These are phyloP conservation scores for Sycobia sp. DNA, from an alignment of 1,140 invertebrate genomes.

Conservation along the genomic window DNA sequence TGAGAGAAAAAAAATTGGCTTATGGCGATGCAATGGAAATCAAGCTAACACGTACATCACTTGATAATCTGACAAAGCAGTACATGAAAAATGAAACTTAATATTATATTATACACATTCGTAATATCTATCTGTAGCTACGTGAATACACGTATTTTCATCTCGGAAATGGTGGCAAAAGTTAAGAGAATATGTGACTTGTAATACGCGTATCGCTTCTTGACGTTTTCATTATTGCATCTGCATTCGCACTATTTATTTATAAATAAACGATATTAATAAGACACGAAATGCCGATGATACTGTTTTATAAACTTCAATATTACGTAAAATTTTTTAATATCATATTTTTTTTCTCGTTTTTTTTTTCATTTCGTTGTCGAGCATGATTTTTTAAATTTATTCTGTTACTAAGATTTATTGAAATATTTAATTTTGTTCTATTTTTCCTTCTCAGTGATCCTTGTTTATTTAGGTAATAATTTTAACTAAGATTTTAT, in stretches of 20 bases:
- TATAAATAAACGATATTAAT: constrained; percentile 63
- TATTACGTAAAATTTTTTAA: constrained; percentile 22
- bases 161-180: constrained; percentile 47
- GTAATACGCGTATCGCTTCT: constrained; percentile 61
- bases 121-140: constrained; percentile 56
- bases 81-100: constrained; percentile 50
- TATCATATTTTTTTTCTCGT: too few relatives aligned
- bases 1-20: constrained; percentile 23
- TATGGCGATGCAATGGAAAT: constrained; percentile 33
- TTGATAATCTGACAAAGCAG: constrained; percentile 33
- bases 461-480: not conserved
- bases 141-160: constrained; percentile 53
- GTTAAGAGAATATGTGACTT: constrained; percentile 57
- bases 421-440: not conserved
- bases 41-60: constrained; percentile 22
- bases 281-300: constrained; percentile 31
- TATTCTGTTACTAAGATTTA: not conserved
- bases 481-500: too few relatives aligned
- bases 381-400: not conserved
- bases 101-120: constrained; percentile 50
- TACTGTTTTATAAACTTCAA: constrained; percentile 32
- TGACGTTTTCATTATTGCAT: constrained; percentile 64
- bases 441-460: not conserved
- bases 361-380: constrained; percentile 12
- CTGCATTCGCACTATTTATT: constrained; percentile 63